Percentiles rank a stretch among this genome's conserved stretches.
phyloP scores from a whole-genome alignment of 2,113 vertebrate species.

The Jacana jacana region DNA sequence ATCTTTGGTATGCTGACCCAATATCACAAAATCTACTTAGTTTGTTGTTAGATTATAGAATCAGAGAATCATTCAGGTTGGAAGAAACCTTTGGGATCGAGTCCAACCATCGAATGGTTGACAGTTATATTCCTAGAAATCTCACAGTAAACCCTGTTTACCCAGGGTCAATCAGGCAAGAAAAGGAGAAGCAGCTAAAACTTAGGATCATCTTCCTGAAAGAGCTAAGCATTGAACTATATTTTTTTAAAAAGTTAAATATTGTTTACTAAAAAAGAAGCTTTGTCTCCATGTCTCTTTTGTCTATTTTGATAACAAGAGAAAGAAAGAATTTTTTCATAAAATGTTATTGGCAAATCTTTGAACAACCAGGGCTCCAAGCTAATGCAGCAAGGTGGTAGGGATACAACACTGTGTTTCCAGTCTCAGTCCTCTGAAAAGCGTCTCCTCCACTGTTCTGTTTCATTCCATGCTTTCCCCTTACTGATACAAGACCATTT shows the following conservation, averaged over 20 bases:
- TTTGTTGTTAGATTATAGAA: not conserved
- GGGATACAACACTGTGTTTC: not conserved
- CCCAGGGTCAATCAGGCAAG: not conserved
- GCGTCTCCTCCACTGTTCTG: not conserved
- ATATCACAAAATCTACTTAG: not conserved
- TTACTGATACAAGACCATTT: not conserved
- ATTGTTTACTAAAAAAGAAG: not conserved
- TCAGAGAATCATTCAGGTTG: too few relatives aligned
- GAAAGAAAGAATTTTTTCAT: not conserved
- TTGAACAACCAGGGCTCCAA: not conserved
- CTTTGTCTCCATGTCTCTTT: not conserved
- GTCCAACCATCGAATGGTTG: too few relatives aligned
- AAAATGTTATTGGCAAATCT: not conserved
- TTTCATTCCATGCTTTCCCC: not conserved
- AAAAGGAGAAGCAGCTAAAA: not conserved
- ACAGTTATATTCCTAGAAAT: not conserved
- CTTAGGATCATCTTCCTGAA: not conserved
- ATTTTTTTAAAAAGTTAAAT: not conserved
- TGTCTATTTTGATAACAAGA: accelerated
- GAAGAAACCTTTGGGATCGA: too few relatives aligned
- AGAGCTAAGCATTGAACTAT: not conserved
- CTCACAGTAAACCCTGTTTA: not conserved
- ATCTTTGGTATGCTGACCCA: not conserved
- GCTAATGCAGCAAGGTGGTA: not conserved
- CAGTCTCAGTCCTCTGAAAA: not conserved